Base-by-base conservation (phyloP, 2,888 invertebrate species). In the Metacarcinus magister region DNA sequence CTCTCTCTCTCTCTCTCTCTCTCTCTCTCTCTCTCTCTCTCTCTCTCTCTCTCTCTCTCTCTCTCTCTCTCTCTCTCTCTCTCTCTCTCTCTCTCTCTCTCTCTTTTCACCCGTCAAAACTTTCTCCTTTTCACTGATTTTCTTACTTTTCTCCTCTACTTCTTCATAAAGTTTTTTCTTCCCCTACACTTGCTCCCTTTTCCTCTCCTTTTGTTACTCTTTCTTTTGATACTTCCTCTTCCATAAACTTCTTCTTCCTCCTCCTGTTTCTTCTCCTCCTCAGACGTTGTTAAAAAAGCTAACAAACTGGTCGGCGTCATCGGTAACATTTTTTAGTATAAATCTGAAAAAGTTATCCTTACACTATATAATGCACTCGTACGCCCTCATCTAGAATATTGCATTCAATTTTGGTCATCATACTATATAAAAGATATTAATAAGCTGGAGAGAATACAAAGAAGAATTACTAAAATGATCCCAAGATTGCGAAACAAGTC, bases 1-100 rank as follows among this genome's bases (percentile, higher is more conserved):
- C 54, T 54, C 54, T 67, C n/a, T 67, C 19, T 19, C 67, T 67
- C 67, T n/a, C n/a, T 19, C 23, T 67, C 19, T 2, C 10, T n/a
- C 10, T 2, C 67, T 67, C 54, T 67, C 67, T 16, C 67, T 16
- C 19, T 67, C 10, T 67, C n/a, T n/a, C 10, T n/a, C 67, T 67
- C 67, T 67, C 67, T 67, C 67, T 67, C 67, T 67, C 67, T 67
- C 67, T 67, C 67, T 67, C 67, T 67, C 67, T 67, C 67, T 67
- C 67, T 67, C 67, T 67, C 67, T 67, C 67, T 67, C 67, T 67
- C 67, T 67, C 67, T 67, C 67, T 67, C 60, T 60, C 60, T 60
- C 60, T 60, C 60, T 60, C 60, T 60, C 60, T 60, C 60, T 60
- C 60, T 60, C 60, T 60, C 60, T 60, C 60, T 60, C 60, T 60